phyloP scores from a whole-genome alignment of 2,888 invertebrate species.

The Trachelus troglodyta region DNA sequence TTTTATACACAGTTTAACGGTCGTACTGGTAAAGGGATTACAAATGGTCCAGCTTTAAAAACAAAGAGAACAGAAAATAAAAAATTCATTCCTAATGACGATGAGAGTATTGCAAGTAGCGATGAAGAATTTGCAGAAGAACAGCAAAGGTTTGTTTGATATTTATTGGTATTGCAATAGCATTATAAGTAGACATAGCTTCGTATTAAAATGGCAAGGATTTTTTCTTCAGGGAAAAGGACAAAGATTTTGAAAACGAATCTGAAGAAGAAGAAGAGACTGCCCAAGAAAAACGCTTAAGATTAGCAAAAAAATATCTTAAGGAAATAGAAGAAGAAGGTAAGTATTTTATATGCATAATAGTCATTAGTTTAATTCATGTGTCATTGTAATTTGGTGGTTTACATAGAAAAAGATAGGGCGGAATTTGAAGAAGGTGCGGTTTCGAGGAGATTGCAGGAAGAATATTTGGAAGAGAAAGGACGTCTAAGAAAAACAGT shows the following conservation, averaged over 20 bases:
- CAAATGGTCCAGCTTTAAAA: constrained; percentile 31
- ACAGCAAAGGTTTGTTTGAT: constrained; percentile 34
- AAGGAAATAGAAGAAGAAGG: constrained; percentile 86
- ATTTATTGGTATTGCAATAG: background rate
- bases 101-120: constrained; percentile 60
- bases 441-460: constrained; percentile 81
- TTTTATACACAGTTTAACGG: constrained; percentile 34
- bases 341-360: constrained; percentile 40
- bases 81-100: constrained; percentile 37
- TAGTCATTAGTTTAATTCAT: background rate
- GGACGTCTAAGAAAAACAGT: constrained; percentile 82
- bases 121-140: constrained; percentile 62
- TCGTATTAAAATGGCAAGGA: background rate
- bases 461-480: constrained; percentile 87
- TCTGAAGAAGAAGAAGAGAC: constrained; percentile 78
- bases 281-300: constrained; percentile 89
- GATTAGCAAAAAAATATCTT: constrained; percentile 90
- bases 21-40: constrained; percentile 20
- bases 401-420: constrained; percentile 72
- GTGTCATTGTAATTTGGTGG: background rate
- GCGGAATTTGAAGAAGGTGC: constrained; percentile 74
- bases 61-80: constrained; percentile 35
- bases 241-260: constrained; percentile 58
- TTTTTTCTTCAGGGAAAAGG: constrained; percentile 17
- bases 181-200: background rate